Conservation (phyloP, 2,888 invertebrate species). For the Leistus spinibarbis region DNA sequence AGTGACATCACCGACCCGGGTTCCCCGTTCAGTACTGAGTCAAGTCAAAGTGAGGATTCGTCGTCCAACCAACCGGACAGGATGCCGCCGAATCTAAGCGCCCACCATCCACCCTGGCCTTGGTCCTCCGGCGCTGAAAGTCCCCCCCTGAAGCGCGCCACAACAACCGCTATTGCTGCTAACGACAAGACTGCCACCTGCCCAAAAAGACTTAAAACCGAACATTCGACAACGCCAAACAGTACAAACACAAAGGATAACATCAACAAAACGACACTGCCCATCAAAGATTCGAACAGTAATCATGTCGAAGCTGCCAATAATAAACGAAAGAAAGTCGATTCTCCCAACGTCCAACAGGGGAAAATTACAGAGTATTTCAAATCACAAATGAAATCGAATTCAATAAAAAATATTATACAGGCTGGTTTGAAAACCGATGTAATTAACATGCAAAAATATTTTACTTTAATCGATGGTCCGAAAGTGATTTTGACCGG, state of each 20-base stretch:
- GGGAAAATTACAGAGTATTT: slow-evolving; percentile 87
- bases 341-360: slow-evolving; percentile 58
- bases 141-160: slow-evolving; percentile 43
- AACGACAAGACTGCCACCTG: slow-evolving; percentile 37
- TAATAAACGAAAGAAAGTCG: slow-evolving; percentile 32
- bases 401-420: neutral
- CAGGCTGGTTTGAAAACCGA: slow-evolving; percentile 45
- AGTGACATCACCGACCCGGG: slow-evolving; percentile 88
- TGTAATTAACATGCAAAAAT: slow-evolving; percentile 42
- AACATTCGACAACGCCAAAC: slow-evolving; percentile 42
- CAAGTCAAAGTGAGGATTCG: slow-evolving; percentile 58
- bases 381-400: slow-evolving; percentile 80
- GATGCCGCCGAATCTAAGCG: slow-evolving; percentile 45
- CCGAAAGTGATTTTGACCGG: slow-evolving; percentile 43
- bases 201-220: slow-evolving; percentile 25
- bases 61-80: slow-evolving; percentile 46
- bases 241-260: slow-evolving; percentile 18
- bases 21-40: slow-evolving; percentile 78
- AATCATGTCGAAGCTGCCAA: slow-evolving; percentile 8
- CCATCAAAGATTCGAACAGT: slow-evolving; percentile 15
- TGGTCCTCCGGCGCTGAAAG: slow-evolving; percentile 47
- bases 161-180: slow-evolving; percentile 34
- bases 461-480: slow-evolving; percentile 49
- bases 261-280: slow-evolving; percentile 8
- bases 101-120: slow-evolving; percentile 48